phyloP scores from a whole-genome alignment of 2,797 vertebrate genomes.

The Todus mexicanus region DNA sequence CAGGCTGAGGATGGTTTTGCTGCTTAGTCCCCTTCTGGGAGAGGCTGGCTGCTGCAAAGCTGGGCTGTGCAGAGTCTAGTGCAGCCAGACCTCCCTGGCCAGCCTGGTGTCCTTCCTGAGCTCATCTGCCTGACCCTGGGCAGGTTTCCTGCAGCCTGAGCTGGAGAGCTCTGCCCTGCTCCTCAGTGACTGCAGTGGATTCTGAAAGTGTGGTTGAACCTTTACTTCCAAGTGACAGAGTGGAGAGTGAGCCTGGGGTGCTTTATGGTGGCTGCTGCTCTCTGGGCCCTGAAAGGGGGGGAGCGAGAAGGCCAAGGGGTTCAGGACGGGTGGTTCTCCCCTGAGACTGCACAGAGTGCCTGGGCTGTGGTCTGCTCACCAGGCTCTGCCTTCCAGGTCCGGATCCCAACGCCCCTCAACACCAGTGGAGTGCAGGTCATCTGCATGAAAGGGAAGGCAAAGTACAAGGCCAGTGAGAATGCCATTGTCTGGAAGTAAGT shows the following conservation, averaged over 20 bases:
- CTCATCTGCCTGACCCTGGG: background rate
- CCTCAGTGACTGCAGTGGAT: background rate
- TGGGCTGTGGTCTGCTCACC: background rate
- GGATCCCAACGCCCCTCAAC: slow-evolving; percentile 96
- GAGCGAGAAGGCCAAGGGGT: background rate
- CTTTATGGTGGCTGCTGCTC: background rate
- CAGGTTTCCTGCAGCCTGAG: background rate
- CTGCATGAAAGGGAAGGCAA: slow-evolving; percentile 99
- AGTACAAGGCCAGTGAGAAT: slow-evolving; percentile 99
- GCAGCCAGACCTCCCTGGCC: background rate
- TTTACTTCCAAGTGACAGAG: background rate
- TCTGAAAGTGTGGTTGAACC: background rate
- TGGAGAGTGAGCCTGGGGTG: background rate
- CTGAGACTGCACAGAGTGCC: background rate
- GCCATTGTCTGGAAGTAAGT: slow-evolving; percentile 99
- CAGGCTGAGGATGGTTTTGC: background rate
- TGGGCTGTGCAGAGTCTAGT: background rate
- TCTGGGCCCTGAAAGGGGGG: background rate
- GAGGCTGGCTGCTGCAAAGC: background rate
- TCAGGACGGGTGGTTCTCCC: background rate
- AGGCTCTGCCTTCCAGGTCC: slow-evolving; percentile 80
- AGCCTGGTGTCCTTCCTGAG: background rate
- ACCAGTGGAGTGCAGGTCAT: slow-evolving; percentile 99
- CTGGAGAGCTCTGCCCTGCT: background rate
- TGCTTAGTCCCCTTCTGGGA: background rate